Conservation (phyloP, 2,888 invertebrate genomes). For the Stictocephala bisonia region DNA sequence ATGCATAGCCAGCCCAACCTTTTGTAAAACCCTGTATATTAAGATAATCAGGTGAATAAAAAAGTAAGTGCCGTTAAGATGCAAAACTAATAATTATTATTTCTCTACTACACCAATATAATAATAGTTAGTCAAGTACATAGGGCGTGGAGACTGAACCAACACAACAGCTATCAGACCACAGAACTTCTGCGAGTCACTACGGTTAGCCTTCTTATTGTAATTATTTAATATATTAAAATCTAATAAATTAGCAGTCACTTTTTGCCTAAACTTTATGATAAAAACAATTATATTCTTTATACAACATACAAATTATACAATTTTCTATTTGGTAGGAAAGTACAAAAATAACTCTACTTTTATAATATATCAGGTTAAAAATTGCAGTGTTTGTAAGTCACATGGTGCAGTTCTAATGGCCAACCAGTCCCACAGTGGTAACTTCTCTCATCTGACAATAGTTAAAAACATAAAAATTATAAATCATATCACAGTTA, state of each 20-base stretch:
- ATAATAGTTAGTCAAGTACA: slow-evolving; percentile 44
- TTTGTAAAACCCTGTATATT: too few species aligned
- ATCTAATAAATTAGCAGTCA: slow-evolving; percentile 28
- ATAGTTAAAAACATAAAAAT: slow-evolving; percentile 31
- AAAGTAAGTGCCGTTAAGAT: too few species aligned
- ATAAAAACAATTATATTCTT: slow-evolving; percentile 33
- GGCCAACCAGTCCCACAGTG: not conserved
- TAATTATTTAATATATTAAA: slow-evolving; percentile 42
- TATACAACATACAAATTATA: slow-evolving; percentile 38
- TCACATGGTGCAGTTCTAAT: not conserved
- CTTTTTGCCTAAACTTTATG: slow-evolving; percentile 2
- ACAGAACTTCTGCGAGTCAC: slow-evolving; percentile 14
- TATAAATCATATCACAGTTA: slow-evolving; percentile 39
- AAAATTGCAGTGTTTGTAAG: slow-evolving; percentile 18
- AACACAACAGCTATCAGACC: slow-evolving; percentile 30
- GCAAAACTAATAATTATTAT: slow-evolving; percentile 48
- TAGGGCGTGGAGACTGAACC: slow-evolving; percentile 32
- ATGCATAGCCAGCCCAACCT: too few species aligned
- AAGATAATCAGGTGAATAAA: too few species aligned
- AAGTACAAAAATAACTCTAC: slow-evolving; percentile 36
- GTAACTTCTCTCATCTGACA: slow-evolving; percentile 18
- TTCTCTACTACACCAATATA: slow-evolving; percentile 47
- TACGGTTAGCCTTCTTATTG: slow-evolving; percentile 34
- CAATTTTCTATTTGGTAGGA: slow-evolving; percentile 22
- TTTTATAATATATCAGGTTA: too few species aligned